phyloP scores from a whole-genome alignment of 1,140 invertebrate genomes.

The Armadillidium nasatum region DNA sequence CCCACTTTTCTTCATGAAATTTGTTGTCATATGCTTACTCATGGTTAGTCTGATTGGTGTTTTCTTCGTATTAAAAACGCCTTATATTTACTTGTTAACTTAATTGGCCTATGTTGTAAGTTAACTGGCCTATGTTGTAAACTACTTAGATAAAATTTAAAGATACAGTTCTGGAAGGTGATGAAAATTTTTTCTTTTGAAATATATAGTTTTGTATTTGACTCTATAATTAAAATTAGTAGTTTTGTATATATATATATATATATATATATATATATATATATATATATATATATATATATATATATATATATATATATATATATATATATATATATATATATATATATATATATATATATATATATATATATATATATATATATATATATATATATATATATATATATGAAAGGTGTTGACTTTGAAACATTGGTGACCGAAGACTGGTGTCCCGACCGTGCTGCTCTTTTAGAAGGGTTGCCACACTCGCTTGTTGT shows the following conservation, averaged over 20 bases:
- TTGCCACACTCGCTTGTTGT: not conserved
- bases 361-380: not conserved
- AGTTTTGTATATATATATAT: not conserved
- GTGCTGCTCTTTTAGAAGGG: not conserved
- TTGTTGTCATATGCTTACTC: slow-evolving; percentile 4
- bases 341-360: not conserved
- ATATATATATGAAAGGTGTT: not conserved
- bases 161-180: too few species aligned
- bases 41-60: not conserved
- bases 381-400: not conserved
- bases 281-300: not conserved
- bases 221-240: too few species aligned
- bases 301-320: not conserved
- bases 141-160: too few species aligned
- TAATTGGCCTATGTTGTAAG: not conserved
- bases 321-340: not conserved
- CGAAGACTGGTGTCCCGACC: not conserved
- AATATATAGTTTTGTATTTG: not conserved
- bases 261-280: not conserved
- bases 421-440: not conserved
- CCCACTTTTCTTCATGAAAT: not conserved
- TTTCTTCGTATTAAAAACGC: not conserved
- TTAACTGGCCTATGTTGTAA: too few species aligned
- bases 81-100: not conserved
- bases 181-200: not conserved